Base-by-base conservation (phyloP, 2,113 vertebrate genomes). In the Chunga burmeisteri region DNA sequence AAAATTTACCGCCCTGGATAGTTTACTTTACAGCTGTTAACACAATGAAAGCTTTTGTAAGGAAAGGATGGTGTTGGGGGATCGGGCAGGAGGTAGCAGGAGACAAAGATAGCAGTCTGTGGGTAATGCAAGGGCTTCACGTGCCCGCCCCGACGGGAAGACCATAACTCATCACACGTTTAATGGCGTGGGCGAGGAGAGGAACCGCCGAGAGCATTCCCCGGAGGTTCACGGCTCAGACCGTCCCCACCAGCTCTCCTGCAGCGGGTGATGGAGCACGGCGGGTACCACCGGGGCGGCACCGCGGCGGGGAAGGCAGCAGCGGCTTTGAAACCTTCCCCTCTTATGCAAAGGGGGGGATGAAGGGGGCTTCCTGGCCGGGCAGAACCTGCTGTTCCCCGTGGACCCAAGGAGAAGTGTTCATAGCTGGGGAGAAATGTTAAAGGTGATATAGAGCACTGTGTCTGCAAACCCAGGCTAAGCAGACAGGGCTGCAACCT, bases 1-100 rank as follows among this genome's bases (percentile, higher is more conserved):
- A 55, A 20, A 86, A 96, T 94, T 96, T 94, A 94, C 94, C 90
- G 95, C 90, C 68, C 72, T 62, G 74, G 55, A 27, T 13, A 78
- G 90, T 91, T 96, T 92, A 68, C 81, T 93, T 91, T 92, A 74
- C 11, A 10, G 78, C 82, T 83, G 85, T 55, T 95, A 94, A 89
- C 7, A 87, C 92, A 88, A 62, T 68, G 81, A 90, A 83, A 93
- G 89, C 85, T 92, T 94, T 62, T 92, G 71, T 73, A 29, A 58
- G 65, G 61, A 56, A 73, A 63, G 49, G 91, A 75, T 14, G 61
- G 65, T 70, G 90, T 44, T 68, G 84, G 55, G 80, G 84, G 49
- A 61, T 0, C 2, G 6, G 66, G 79, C 86, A 75, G 89, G 59
- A 91, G 71, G 67, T 12, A 5, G 44, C 55, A 36, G 68, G 66